Evolutionary conservation across 2,888 invertebrate genomes (phyloP), one percentile per base, ranked within the genome.

Genomic region (Folsomia manolachei): DNA sequence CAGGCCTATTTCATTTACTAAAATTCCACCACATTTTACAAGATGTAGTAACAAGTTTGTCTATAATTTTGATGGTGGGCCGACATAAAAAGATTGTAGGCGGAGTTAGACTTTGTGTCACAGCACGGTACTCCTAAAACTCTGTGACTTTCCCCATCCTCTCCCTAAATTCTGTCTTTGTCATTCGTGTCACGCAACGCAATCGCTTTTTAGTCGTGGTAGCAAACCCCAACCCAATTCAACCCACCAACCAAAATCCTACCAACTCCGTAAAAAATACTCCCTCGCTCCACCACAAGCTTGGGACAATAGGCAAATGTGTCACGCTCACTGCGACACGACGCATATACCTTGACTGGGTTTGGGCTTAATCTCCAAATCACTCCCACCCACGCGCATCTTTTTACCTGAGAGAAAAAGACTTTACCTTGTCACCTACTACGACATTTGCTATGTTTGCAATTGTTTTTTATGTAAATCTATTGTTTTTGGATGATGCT

Each of bases 91-190:
- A 56, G 56, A 62, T 4, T 7, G 52, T n/a, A 52, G 67, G 67
- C 9, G 67, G 67, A 67, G 67, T 67, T n/a, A 67, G 67, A 53
- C 56, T 67, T n/a, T n/a, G n/a, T 67, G 67, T 67, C 67, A 56
- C 67, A 56, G 56, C 18, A 7, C 23, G 66, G 23, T 39, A 66
- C 66, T n/a, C n/a, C n/a, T n/a, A n/a, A n/a, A n/a, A 23, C 51
- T 39, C 67, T 25, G 53, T 67, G 67, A 67, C 67, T 67, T 67
- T 67, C 67, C 66, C 67, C 24, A 52, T 56, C 67, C 53, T 26
- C 67, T 18, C 60, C 4, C 4, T 14, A 19, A 23, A 62, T 24
- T n/a, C 53, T 7, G 9, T 67, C 56, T 60, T 19, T 67, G 53
- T 67, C 67, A 19, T 27, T 64, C 27, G 18, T 52, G 66, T 66